These are phyloP conservation scores for Frankliniella fusca DNA, from an alignment of 2,888 invertebrate genomes.

Conservation along the genomic window DNA sequence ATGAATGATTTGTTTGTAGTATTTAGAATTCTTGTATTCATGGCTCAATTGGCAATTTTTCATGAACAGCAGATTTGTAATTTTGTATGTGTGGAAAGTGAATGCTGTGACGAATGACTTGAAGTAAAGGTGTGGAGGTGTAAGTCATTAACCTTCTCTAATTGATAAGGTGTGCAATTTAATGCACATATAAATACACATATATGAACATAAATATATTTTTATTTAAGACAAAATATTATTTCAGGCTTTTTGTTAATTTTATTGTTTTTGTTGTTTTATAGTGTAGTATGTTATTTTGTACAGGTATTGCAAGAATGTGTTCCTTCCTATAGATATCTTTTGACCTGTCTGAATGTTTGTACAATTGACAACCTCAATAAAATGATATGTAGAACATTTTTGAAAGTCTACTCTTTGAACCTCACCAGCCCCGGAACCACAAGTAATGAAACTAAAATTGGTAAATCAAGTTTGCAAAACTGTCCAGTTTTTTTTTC, in stretches of 20 bases:
- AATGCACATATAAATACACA: slow-evolving; percentile 17
- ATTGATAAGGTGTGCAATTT: slow-evolving; percentile 6
- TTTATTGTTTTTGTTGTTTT: slow-evolving; percentile 27
- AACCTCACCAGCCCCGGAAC: neutral
- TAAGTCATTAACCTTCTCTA: slow-evolving; percentile 20
- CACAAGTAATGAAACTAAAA: too few species aligned
- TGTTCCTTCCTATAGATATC: slow-evolving; percentile 22
- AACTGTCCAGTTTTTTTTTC: too few species aligned
- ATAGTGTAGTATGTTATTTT: slow-evolving; percentile 27
- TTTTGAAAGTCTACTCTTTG: neutral
- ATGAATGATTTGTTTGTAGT: slow-evolving; percentile 6
- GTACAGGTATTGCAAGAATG: slow-evolving; percentile 24
- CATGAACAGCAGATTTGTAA: slow-evolving; percentile 14
- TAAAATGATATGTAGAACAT: slow-evolving; percentile 18
- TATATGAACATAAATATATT: slow-evolving; percentile 27
- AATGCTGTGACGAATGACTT: slow-evolving; percentile 16
- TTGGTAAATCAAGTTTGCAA: too few species aligned
- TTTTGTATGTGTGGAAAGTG: neutral
- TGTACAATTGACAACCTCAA: slow-evolving; percentile 22
- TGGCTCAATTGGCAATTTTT: slow-evolving; percentile 22
- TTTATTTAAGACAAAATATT: slow-evolving; percentile 25
- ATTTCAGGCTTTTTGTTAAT: slow-evolving; percentile 26
- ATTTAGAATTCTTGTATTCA: slow-evolving; percentile 21
- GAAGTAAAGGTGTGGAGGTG: neutral
- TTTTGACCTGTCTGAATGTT: slow-evolving; percentile 24